phyloP scores from a whole-genome alignment of 2,888 invertebrate species.

The Chaetogeoica ovagalla region DNA sequence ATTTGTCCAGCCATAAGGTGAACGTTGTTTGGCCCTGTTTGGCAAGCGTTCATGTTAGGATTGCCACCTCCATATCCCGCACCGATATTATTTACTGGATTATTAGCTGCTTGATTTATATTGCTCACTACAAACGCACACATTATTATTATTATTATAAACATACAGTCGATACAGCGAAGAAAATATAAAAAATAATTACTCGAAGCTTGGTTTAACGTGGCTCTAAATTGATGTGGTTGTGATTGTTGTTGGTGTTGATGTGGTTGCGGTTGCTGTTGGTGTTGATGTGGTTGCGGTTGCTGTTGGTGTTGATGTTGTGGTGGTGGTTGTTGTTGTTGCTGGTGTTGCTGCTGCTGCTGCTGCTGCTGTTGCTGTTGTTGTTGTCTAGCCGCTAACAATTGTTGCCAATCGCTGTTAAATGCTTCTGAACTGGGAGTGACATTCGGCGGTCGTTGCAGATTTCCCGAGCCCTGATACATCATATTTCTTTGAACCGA shows the following conservation, averaged over 20 bases:
- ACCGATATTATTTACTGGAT: slow-evolving; percentile 26
- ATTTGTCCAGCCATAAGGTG: slow-evolving; percentile 50
- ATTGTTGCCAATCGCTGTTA: slow-evolving; percentile 54
- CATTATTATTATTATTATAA: not conserved
- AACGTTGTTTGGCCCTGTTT: slow-evolving; percentile 27
- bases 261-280: not conserved
- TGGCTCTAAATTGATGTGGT: slow-evolving; percentile 45
- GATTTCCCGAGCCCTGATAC: slow-evolving; percentile 18
- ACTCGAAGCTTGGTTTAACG: slow-evolving; percentile 42
- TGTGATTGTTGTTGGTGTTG: slow-evolving; percentile 39
- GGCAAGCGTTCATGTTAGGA: slow-evolving; percentile 38
- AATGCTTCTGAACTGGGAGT: slow-evolving; percentile 47
- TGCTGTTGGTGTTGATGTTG: not conserved
- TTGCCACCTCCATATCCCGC: slow-evolving; percentile 24
- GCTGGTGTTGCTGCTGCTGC: slow-evolving; percentile 14
- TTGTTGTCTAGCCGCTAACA: slow-evolving; percentile 53
- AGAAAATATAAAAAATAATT: slow-evolving; percentile 11
- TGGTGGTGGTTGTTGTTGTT: not conserved
- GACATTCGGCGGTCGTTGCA: slow-evolving; percentile 48
- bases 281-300: slow-evolving; percentile 44
- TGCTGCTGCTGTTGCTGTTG: slow-evolving; percentile 54
- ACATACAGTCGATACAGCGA: not conserved
- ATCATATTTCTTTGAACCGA: slow-evolving; percentile 46
- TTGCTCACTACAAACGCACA: slow-evolving; percentile 28
- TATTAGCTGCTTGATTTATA: slow-evolving; percentile 26